phyloP scores from a whole-genome alignment of 2,113 vertebrate species.

The Zeus faber region DNA sequence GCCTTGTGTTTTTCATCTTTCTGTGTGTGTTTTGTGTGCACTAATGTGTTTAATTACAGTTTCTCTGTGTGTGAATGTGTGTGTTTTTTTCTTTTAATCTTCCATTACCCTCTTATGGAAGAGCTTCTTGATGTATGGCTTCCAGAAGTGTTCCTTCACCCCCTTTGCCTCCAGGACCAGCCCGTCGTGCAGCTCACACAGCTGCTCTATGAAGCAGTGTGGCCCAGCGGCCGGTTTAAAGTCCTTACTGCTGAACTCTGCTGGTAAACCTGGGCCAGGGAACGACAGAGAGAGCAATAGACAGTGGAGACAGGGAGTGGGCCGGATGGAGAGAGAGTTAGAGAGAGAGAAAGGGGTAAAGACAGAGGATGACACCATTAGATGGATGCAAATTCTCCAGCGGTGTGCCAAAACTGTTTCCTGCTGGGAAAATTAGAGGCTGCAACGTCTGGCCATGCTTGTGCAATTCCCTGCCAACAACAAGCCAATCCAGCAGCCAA shows the following conservation, averaged over 20 bases:
- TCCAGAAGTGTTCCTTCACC: constrained; percentile 97
- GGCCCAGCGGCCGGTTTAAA: constrained; percentile 77
- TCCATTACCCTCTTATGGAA: constrained; percentile 87
- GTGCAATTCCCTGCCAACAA: too few relatives aligned
- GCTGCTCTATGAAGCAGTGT: constrained; percentile 86
- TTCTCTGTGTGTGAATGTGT: not conserved
- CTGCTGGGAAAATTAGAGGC: too few relatives aligned
- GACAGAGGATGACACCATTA: too few relatives aligned
- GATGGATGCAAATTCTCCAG: too few relatives aligned
- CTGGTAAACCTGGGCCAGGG: constrained; percentile 77
- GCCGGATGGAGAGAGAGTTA: not conserved
- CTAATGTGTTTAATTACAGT: too few relatives aligned
- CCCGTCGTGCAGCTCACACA: constrained; percentile 88
- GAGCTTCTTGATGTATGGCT: constrained; percentile 90
- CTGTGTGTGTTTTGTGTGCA: too few relatives aligned
- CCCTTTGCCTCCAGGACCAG: constrained; percentile 93
- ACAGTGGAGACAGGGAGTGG: not conserved
- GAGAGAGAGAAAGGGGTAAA: too few relatives aligned
- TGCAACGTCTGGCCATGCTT: too few relatives aligned
- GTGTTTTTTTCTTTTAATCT: not conserved
- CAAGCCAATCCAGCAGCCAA: too few relatives aligned
- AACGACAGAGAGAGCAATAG: not conserved
- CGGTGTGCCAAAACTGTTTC: too few relatives aligned
- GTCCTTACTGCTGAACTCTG: constrained; percentile 86
- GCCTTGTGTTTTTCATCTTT: too few relatives aligned